Percentiles rank a stretch among this genome's conserved stretches.
Conservation (phyloP, 1,140 invertebrate genomes). For the Anastatus disparis region DNA sequence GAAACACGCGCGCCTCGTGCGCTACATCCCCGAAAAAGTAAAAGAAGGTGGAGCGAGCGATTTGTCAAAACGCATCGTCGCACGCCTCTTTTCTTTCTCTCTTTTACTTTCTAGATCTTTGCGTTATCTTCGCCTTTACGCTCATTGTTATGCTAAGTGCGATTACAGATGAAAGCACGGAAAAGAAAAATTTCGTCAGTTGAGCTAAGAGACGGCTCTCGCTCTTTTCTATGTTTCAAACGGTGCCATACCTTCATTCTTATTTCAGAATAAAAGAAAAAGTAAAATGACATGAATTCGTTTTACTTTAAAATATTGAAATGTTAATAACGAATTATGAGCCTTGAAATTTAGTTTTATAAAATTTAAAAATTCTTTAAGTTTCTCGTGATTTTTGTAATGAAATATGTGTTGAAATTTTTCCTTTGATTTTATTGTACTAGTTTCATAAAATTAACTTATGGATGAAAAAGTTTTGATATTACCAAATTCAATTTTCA, state of each 20-base stretch:
- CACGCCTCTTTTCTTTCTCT: slow-evolving; percentile 42
- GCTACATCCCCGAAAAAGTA: slow-evolving; percentile 38
- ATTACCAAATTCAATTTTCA: too few relatives aligned
- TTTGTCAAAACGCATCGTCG: slow-evolving; percentile 58
- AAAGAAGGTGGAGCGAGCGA: slow-evolving; percentile 46
- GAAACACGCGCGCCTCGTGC: slow-evolving; percentile 12
- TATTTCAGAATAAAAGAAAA: background rate
- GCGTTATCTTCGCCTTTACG: slow-evolving; percentile 40
- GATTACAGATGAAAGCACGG: slow-evolving; percentile 45
- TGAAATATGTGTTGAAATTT: too few relatives aligned
- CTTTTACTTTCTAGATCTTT: slow-evolving; percentile 28
- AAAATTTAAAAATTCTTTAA: too few relatives aligned
- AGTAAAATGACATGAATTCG: background rate
- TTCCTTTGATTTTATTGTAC: too few relatives aligned
- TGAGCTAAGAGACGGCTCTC: background rate
- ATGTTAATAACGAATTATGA: background rate
- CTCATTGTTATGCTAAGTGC: slow-evolving; percentile 59
- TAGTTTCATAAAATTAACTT: too few relatives aligned
- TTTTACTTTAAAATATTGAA: background rate
- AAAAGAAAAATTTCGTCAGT: slow-evolving; percentile 16
- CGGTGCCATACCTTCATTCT: background rate
- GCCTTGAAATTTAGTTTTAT: too few relatives aligned
- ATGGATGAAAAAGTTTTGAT: too few relatives aligned
- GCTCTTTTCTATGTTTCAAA: slow-evolving; percentile 6
- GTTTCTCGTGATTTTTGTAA: too few relatives aligned